Conservation (phyloP, 2,113 vertebrate genomes). For the Aegithalos caudatus region DNA sequence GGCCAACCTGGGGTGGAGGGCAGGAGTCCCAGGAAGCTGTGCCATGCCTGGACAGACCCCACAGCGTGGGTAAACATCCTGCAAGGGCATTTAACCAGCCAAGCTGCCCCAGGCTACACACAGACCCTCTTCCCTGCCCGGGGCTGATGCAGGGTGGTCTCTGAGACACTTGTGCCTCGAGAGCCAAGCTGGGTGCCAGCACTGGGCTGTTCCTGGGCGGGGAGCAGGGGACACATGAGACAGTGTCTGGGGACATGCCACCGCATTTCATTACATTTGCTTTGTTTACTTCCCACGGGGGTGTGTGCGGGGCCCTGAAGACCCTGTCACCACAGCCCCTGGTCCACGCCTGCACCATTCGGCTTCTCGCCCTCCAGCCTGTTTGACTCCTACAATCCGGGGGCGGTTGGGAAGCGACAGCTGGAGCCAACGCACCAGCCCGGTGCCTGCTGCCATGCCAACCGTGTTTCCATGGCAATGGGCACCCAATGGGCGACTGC, state of each 20-base stretch:
- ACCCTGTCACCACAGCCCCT: background rate
- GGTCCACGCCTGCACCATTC: rapidly evolving
- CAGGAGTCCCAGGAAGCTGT: background rate
- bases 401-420: slow-evolving; percentile 36
- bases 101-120: background rate
- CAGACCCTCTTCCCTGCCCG: rapidly evolving
- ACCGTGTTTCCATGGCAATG: slow-evolving; percentile 59
- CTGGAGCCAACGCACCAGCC: slow-evolving; percentile 42
- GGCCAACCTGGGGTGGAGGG: background rate
- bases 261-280: rapidly evolving
- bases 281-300: rapidly evolving
- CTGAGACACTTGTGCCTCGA: rapidly evolving
- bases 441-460: slow-evolving; percentile 55
- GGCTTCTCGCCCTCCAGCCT: background rate
- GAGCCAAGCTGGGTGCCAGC: background rate
- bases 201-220: background rate
- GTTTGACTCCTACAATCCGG: background rate
- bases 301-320: rapidly evolving
- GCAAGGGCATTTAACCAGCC: rapidly evolving
- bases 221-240: rapidly evolving
- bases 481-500: slow-evolving; percentile 33
- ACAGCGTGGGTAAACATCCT: rapidly evolving
- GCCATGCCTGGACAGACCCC: background rate
- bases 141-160: background rate
- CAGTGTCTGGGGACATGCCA: rapidly evolving